These are phyloP conservation scores for Machimus rusticus DNA, from an alignment of 2,888 invertebrate genomes.

Conservation along the genomic window DNA sequence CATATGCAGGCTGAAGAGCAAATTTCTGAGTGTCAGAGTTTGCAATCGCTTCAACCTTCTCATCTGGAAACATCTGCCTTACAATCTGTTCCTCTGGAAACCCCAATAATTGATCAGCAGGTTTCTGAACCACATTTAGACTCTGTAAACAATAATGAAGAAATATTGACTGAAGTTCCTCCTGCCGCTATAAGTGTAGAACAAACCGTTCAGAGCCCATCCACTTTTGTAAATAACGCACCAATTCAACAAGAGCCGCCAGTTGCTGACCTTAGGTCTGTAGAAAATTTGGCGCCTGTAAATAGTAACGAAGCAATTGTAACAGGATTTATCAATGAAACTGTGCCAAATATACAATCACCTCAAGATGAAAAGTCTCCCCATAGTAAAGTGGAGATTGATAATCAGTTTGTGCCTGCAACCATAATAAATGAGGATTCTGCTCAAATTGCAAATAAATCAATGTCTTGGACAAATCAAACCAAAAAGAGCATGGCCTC, in stretches of 20 bases:
- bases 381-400: neutral
- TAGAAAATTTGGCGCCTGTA: neutral
- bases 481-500: slow-evolving; percentile 63
- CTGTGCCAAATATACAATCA: slow-evolving; percentile 42
- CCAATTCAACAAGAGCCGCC: neutral
- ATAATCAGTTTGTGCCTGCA: slow-evolving; percentile 25
- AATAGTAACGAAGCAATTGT: neutral
- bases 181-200: slow-evolving; percentile 3
- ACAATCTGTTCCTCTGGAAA: slow-evolving; percentile 13
- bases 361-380: neutral
- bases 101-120: slow-evolving; percentile 1
- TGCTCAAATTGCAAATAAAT: slow-evolving; percentile 49
- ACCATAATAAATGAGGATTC: neutral
- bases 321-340: slow-evolving; percentile 34
- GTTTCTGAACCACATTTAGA: neutral
- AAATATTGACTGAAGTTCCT: slow-evolving; percentile 30
- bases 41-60: slow-evolving; percentile 15
- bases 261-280: neutral
- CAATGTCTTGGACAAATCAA: slow-evolving; percentile 64
- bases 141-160: slow-evolving; percentile 27
- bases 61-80: slow-evolving; percentile 20
- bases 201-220: neutral
- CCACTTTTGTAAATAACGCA: slow-evolving; percentile 14
- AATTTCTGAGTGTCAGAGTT: slow-evolving; percentile 15
- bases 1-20: slow-evolving; percentile 38